phyloP scores from a whole-genome alignment of 2,113 vertebrate genomes.

The Mormyrus lacerda region DNA sequence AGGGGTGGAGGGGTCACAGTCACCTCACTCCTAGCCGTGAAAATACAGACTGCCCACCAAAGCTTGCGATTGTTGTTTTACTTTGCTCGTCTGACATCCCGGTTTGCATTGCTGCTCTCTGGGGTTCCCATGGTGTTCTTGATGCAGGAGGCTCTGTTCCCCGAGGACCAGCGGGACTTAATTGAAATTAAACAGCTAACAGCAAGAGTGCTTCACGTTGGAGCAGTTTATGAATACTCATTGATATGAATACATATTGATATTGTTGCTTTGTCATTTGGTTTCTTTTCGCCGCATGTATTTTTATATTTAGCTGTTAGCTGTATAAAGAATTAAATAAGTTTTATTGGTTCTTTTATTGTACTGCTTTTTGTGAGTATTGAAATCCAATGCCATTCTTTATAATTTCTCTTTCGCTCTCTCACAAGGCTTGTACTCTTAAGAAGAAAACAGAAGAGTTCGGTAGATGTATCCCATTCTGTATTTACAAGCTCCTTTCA shows the following conservation, averaged over 20 bases:
- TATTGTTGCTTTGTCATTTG: conserved; percentile 44
- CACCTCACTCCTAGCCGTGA: neutral
- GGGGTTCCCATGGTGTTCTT: conserved; percentile 43
- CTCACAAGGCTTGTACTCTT: conserved; percentile 29
- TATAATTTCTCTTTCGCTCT: conserved; percentile 35
- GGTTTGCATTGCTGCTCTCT: conserved; percentile 35
- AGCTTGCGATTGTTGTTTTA: neutral
- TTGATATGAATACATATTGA: conserved; percentile 39
- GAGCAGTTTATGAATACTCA: conserved; percentile 61
- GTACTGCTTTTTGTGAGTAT: neutral
- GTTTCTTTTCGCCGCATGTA: conserved; percentile 26
- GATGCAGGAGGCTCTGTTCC: conserved; percentile 44
- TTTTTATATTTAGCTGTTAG: neutral
- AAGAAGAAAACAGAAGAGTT: conserved; percentile 33
- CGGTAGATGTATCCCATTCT: conserved; percentile 21
- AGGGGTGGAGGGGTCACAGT: neutral
- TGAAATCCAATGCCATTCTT: conserved; percentile 23
- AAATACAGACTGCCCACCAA: neutral
- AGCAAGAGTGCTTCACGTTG: conserved; percentile 61
- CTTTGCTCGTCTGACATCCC: neutral
- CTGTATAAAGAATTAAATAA: conserved; percentile 13
- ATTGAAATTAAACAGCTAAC: conserved; percentile 74
- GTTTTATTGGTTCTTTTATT: conserved; percentile 8
- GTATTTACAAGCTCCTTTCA: conserved; percentile 19
- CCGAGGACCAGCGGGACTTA: conserved; percentile 66